These are phyloP conservation scores for Mus caroli DNA, from an alignment of 2,797 vertebrate genomes.

Conservation along the genomic window DNA sequence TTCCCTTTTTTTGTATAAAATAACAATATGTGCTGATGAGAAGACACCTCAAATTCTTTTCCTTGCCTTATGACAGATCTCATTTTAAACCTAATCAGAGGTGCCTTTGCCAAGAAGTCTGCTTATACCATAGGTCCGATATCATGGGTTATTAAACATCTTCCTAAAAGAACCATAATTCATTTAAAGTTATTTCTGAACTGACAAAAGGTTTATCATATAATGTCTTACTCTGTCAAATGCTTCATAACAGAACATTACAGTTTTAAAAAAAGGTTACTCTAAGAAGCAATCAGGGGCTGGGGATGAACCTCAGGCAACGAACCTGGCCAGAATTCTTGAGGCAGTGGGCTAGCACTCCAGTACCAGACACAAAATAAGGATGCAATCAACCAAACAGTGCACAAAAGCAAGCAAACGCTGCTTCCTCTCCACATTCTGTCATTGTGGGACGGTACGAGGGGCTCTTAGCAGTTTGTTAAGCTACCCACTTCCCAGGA, in stretches of 20 bases:
- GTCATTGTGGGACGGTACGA: not conserved
- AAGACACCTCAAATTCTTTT: not conserved
- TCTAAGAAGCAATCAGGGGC: not conserved
- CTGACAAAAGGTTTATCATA: not conserved
- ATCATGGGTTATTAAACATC: not conserved
- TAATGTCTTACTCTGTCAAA: not conserved
- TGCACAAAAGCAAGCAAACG: not conserved
- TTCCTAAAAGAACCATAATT: not conserved
- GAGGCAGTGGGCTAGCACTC: not conserved
- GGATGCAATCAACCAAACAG: not conserved
- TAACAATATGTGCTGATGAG: not conserved
- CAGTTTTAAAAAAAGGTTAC: not conserved
- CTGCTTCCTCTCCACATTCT: not conserved
- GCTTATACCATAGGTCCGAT: not conserved
- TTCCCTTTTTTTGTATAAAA: not conserved
- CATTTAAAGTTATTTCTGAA: constrained; percentile 16
- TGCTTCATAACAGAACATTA: constrained; percentile 1
- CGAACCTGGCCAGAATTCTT: not conserved
- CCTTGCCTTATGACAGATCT: not conserved
- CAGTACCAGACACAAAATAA: not conserved
- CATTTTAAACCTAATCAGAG: not conserved
- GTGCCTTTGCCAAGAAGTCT: not conserved
- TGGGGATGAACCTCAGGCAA: not conserved
- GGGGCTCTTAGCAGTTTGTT: not conserved
- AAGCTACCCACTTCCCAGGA: not conserved